These are phyloP conservation scores for Oreohelix idahoensis DNA, from an alignment of 1,140 invertebrate species.

Conservation along the genomic window DNA sequence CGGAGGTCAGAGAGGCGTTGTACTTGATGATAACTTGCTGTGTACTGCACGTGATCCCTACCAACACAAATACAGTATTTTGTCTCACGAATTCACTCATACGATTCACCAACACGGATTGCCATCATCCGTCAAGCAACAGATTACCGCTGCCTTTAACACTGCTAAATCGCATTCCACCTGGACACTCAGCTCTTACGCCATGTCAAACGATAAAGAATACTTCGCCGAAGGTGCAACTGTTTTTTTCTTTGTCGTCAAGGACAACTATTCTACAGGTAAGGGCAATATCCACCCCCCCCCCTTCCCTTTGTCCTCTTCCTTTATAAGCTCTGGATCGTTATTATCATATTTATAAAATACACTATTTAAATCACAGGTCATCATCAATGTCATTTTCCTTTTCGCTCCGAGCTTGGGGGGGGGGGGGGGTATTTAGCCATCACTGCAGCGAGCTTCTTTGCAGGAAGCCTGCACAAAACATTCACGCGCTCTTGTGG, in stretches of 20 bases:
- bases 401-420: too few relatives aligned
- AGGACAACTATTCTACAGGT: neutral
- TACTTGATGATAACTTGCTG: constrained; percentile 59
- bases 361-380: too few relatives aligned
- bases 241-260: constrained; percentile 45
- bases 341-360: too few relatives aligned
- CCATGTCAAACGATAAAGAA: constrained; percentile 51
- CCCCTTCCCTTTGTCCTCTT: too few relatives aligned
- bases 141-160: constrained; percentile 48
- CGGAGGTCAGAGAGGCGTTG: constrained; percentile 43
- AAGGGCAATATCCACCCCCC: neutral
- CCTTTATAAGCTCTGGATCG: too few relatives aligned
- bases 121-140: constrained; percentile 16
- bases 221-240: constrained; percentile 51
- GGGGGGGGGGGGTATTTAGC: too few relatives aligned
- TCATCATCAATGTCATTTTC: too few relatives aligned
- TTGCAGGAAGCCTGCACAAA: too few relatives aligned
- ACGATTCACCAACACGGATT: constrained; percentile 53
- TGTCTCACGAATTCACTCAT: constrained; percentile 64
- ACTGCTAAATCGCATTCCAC: constrained; percentile 17
- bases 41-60: constrained; percentile 62
- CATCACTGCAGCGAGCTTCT: too few relatives aligned
- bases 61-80: constrained; percentile 51
- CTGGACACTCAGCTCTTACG: constrained; percentile 48
- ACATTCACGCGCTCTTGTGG: too few relatives aligned